Conservation (phyloP, 2,888 invertebrate species). For the Limnephilus auricula region DNA sequence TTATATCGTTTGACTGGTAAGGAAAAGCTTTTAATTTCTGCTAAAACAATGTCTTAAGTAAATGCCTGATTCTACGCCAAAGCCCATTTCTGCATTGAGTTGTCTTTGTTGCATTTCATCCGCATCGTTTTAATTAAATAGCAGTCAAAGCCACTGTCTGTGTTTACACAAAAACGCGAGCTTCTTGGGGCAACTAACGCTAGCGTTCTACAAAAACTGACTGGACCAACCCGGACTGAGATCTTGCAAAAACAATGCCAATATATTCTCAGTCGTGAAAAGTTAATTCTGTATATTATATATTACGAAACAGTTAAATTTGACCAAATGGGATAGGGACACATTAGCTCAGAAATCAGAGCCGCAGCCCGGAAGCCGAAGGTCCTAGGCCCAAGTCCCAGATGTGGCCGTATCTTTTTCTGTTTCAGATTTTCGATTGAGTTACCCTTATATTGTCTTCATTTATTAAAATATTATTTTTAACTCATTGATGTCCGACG, state of each 20-base stretch:
- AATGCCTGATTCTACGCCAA: not conserved
- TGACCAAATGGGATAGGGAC: too few species aligned
- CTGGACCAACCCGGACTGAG: not conserved
- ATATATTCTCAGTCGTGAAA: not conserved
- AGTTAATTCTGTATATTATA: not conserved
- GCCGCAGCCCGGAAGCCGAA: too few species aligned
- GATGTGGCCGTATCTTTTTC: too few species aligned
- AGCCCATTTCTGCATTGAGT: not conserved
- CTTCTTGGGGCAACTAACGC: not conserved
- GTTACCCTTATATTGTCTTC: too few species aligned
- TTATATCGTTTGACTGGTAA: not conserved
- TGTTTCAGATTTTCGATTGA: too few species aligned
- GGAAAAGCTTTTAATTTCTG: not conserved
- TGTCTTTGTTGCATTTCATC: not conserved
- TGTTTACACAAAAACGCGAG: not conserved
- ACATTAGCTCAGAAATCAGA: too few species aligned
- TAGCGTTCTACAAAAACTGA: not conserved
- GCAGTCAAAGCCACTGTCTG: not conserved
- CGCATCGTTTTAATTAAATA: not conserved
- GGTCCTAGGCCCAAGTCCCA: too few species aligned
- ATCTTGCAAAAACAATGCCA: not conserved
- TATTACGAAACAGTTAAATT: too few species aligned
- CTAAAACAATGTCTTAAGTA: not conserved
- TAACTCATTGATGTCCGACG: too few species aligned
- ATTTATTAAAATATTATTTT: too few species aligned